Percentiles rank a stretch among this genome's conserved stretches.
These are phyloP conservation scores for Episyrphus balteatus DNA, from an alignment of 1,140 invertebrate species.

Conservation along the genomic window DNA sequence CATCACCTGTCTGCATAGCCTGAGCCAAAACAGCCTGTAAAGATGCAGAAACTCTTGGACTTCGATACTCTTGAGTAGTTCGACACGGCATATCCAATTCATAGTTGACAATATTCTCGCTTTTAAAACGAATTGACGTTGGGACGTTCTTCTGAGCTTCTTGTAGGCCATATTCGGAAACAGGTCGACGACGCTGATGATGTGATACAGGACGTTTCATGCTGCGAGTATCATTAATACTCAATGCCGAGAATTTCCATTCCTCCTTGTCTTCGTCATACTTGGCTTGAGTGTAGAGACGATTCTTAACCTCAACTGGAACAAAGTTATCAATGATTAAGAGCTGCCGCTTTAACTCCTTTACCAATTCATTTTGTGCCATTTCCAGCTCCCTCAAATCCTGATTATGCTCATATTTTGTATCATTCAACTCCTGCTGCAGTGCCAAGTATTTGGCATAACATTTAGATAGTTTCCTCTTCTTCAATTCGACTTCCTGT, in stretches of 20 bases:
- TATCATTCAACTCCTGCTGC: slow-evolving; percentile 66
- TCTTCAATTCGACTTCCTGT: slow-evolving; percentile 86
- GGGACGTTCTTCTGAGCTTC: slow-evolving; percentile 42
- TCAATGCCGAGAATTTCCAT: slow-evolving; percentile 52
- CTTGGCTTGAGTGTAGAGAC: slow-evolving; percentile 62
- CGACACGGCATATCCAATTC: slow-evolving; percentile 68
- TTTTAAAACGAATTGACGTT: slow-evolving; percentile 49
- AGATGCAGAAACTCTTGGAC: slow-evolving; percentile 56
- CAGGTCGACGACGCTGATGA: slow-evolving; percentile 51
- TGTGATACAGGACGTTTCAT: slow-evolving; percentile 52
- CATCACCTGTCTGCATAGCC: slow-evolving; percentile 58
- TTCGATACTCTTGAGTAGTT: slow-evolving; percentile 69
- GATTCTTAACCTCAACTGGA: slow-evolving; percentile 76
- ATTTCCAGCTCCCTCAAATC: slow-evolving; percentile 71
- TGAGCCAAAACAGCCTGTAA: slow-evolving; percentile 63
- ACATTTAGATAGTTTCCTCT: slow-evolving; percentile 70
- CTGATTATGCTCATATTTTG: slow-evolving; percentile 69
- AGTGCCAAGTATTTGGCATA: slow-evolving; percentile 38
- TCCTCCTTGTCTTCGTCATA: slow-evolving; percentile 84
- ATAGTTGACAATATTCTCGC: slow-evolving; percentile 74
- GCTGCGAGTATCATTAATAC: slow-evolving; percentile 38
- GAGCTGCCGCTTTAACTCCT: slow-evolving; percentile 67
- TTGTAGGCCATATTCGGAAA: slow-evolving; percentile 60
- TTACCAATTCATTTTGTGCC: slow-evolving; percentile 67
- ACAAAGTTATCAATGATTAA: slow-evolving; percentile 96